Evolutionary conservation across 2,888 invertebrate genomes (phyloP).

Genomic region (Drosophila setosimentum): DNA sequence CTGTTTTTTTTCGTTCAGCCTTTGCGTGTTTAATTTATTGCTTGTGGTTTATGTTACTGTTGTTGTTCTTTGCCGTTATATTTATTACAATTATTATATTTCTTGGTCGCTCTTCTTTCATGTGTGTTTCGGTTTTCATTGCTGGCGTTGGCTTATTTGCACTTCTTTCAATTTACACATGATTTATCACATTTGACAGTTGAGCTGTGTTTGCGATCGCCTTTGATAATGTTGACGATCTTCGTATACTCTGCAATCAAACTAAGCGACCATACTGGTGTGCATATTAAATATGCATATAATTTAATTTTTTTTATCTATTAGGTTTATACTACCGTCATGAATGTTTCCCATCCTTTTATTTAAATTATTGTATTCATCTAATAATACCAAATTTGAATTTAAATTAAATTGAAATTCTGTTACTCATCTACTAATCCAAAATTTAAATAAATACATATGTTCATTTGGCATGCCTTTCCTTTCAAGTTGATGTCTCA

Average conservation of each 20-base stretch:
- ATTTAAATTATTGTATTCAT: neutral
- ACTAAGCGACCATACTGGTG: conserved; percentile 6
- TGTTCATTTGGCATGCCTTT: neutral
- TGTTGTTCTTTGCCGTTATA: conserved; percentile 16
- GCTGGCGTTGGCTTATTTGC: conserved; percentile 77
- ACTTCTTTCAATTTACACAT: conserved; percentile 80
- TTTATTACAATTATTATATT: conserved; percentile 22
- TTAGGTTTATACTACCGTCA: neutral
- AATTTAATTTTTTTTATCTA: neutral
- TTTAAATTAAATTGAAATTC: neutral
- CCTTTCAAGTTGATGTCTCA: neutral
- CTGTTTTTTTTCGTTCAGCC: conserved; percentile 18
- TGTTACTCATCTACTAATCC: neutral
- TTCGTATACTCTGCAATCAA: conserved; percentile 45
- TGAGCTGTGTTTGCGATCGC: conserved; percentile 43
- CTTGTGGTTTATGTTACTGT: conserved; percentile 23
- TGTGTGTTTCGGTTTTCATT: conserved; percentile 46
- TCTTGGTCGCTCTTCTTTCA: conserved; percentile 31
- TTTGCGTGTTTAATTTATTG: conserved; percentile 58
- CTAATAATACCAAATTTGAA: neutral
- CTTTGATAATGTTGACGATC: conserved; percentile 59
- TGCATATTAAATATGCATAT: neutral
- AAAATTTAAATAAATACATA: neutral
- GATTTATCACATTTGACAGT: conserved; percentile 80
- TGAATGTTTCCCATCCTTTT: neutral